phyloP scores from a whole-genome alignment of 2,888 invertebrate genomes.

The Frankliniella intonsa region DNA sequence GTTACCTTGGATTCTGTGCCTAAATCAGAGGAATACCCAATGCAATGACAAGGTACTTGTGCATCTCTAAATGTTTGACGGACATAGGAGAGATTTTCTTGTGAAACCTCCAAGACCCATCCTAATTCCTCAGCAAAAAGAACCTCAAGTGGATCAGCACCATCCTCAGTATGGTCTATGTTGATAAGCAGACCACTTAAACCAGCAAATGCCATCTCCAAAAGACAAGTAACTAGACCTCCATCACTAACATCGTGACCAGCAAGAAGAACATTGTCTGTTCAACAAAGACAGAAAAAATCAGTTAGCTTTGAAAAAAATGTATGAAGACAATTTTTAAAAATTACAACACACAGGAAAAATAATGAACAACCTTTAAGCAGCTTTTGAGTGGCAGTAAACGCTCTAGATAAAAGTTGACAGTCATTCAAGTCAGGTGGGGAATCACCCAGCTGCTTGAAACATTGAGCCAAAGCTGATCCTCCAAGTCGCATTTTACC shows the following conservation, averaged over 20 bases:
- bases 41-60: conserved; percentile 59
- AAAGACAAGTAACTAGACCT: conserved; percentile 78
- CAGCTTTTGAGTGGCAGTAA: conserved; percentile 78
- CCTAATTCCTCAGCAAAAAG: conserved; percentile 84
- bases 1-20: conserved; percentile 63
- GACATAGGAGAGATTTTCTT: conserved; percentile 54
- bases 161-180: conserved; percentile 49
- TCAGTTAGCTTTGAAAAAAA: neutral
- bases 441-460: conserved; percentile 72
- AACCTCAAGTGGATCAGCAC: conserved; percentile 56
- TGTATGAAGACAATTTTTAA: neutral
- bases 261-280: conserved; percentile 65
- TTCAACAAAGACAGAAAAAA: conserved; percentile 37
- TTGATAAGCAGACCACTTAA: conserved; percentile 70
- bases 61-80: conserved; percentile 56
- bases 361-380: conserved; percentile 57
- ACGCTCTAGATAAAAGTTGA: conserved; percentile 64
- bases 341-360: neutral
- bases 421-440: conserved; percentile 76
- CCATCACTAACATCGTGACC: conserved; percentile 98
- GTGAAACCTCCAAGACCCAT: conserved; percentile 71
- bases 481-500: conserved; percentile 80
- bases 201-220: conserved; percentile 97
- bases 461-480: conserved; percentile 87
- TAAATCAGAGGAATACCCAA: conserved; percentile 63